These are phyloP conservation scores for Hydrolagus colliei DNA, from an alignment of 2,797 vertebrate species.

Conservation along the genomic window DNA sequence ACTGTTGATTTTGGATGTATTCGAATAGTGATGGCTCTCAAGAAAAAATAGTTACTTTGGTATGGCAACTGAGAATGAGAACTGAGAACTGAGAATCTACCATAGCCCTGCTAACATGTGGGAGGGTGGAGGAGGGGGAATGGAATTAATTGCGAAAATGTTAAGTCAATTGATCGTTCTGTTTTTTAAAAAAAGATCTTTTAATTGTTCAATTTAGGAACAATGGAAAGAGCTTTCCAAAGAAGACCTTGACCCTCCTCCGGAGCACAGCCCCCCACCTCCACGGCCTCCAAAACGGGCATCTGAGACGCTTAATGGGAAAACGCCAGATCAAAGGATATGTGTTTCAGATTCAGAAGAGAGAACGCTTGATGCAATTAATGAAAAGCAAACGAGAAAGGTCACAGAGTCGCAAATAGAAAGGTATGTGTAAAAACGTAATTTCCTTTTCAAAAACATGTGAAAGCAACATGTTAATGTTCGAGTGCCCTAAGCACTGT, in stretches of 20 bases:
- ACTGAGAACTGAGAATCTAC: neutral
- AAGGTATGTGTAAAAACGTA: neutral
- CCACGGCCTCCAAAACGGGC: conserved; percentile 70
- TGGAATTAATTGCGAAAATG: neutral
- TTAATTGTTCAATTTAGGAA: conserved; percentile 55
- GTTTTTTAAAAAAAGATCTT: neutral
- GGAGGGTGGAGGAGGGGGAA: neutral
- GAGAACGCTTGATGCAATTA: neutral
- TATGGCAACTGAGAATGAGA: too few species aligned
- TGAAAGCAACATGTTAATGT: neutral
- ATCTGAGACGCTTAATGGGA: conserved; percentile 65
- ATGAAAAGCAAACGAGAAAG: neutral
- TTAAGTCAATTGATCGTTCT: neutral
- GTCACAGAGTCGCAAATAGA: neutral
- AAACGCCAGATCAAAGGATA: conserved; percentile 49
- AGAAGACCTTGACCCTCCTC: conserved; percentile 80
- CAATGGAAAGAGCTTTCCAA: conserved; percentile 92
- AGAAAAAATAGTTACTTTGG: too few species aligned
- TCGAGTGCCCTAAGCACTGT: too few species aligned
- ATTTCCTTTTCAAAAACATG: neutral
- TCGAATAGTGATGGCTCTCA: too few species aligned
- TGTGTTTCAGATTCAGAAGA: conserved; percentile 31
- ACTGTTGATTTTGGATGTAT: too few species aligned
- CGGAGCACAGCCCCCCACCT: conserved; percentile 75
- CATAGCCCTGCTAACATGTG: neutral